Evolutionary conservation across 2,797 vertebrate genomes (phyloP).

Genomic region (Tokudaia muenninki): DNA sequence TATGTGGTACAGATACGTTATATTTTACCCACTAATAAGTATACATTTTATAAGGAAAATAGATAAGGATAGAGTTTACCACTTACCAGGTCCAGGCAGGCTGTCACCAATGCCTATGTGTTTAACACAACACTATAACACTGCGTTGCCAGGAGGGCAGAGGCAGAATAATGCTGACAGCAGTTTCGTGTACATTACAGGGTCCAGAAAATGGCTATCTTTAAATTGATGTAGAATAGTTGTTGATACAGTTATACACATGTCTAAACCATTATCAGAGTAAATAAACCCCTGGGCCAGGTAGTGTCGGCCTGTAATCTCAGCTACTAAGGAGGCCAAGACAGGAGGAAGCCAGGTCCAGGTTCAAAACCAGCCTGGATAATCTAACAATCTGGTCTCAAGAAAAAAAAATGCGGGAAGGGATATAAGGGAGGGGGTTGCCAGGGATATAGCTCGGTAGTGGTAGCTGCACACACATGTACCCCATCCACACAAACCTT

Average conservation of each 20-base stretch:
- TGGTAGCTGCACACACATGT: neutral
- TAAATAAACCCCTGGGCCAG: neutral
- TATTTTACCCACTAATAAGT: neutral
- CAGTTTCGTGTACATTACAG: slow-evolving; percentile 30
- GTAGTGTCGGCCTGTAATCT: neutral
- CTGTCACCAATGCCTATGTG: neutral
- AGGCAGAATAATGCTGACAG: slow-evolving; percentile 7
- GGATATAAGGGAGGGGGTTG: too few species aligned
- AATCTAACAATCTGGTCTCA: neutral
- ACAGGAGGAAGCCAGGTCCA: neutral
- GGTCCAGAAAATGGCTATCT: slow-evolving; percentile 13
- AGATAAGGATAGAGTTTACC: slow-evolving; percentile 30
- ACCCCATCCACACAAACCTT: neutral
- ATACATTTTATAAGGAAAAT: neutral
- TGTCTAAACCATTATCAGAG: neutral
- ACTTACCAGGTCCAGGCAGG: slow-evolving; percentile 35
- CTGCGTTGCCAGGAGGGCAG: neutral
- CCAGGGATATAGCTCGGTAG: neutral
- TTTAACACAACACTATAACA: slow-evolving; percentile 14
- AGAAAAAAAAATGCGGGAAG: too few species aligned
- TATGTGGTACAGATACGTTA: neutral
- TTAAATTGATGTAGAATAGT: neutral
- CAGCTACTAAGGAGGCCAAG: neutral
- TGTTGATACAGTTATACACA: neutral
- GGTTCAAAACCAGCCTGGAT: neutral